These are phyloP conservation scores for Amiota communis DNA, from an alignment of 2,888 invertebrate genomes.

Conservation along the genomic window DNA sequence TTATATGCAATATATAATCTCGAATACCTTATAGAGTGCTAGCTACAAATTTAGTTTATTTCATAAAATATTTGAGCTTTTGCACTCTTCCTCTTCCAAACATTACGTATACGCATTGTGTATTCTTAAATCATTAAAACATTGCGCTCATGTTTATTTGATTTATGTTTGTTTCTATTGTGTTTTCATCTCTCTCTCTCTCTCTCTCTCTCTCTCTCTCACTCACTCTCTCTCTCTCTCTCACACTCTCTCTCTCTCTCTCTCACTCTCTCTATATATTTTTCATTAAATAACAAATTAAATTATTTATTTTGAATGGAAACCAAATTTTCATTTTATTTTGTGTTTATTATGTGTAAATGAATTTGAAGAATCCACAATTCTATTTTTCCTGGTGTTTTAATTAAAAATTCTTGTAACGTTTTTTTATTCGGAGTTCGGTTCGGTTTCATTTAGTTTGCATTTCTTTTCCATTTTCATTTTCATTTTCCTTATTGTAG, in stretches of 20 bases:
- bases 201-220: too few species aligned
- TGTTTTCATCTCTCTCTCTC: too few species aligned
- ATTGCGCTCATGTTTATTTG: too few species aligned
- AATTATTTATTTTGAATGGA: conserved; percentile 29
- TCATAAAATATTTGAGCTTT: neutral
- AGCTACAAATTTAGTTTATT: too few species aligned
- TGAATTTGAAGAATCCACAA: conserved; percentile 17
- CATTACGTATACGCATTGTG: conserved; percentile 6
- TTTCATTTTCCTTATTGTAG: neutral
- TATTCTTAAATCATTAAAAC: neutral
- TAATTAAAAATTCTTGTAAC: conserved; percentile 9
- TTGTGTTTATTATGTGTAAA: conserved; percentile 17
- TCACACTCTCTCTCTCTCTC: too few species aligned
- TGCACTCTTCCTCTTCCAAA: neutral
- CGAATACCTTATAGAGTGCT: too few species aligned
- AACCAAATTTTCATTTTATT: conserved; percentile 4
- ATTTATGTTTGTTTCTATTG: too few species aligned
- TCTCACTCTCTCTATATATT: too few species aligned
- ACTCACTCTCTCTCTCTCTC: too few species aligned
- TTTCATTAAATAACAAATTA: neutral
- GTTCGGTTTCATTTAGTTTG: conserved; percentile 1
- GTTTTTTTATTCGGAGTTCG: neutral
- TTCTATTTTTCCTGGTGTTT: neutral
- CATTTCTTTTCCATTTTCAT: neutral
- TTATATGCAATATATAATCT: too few species aligned